Base-by-base conservation (phyloP, 2,113 vertebrate genomes). In the Mustelus asterias region DNA sequence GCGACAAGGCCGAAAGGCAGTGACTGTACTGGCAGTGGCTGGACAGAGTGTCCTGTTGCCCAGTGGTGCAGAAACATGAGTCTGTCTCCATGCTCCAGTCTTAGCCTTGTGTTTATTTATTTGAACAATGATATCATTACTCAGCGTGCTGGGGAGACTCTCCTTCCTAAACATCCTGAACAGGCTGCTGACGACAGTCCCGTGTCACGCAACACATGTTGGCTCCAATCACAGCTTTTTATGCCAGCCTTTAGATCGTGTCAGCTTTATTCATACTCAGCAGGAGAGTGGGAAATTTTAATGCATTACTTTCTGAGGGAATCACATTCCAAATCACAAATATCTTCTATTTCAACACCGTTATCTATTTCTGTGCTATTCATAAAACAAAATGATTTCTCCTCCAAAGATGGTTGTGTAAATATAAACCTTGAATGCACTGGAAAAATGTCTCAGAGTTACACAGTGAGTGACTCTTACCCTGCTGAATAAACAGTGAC, bases 81-180 rank as follows among this genome's bases (percentile, higher is more conserved):
- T 54, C 67, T 29, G 67, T 76, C 44, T 26, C 37, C 67, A 95
- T 48, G 41, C 69, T 44, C 18, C 65, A 67, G 65, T 67, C 65
- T 69, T 37, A 54, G 6, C 70, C 37, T 0, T 0, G 60, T 96
- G 96, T 97, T 97, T 98, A 97, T 98, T 98, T 97, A 96, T 97
- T 97, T 97, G 97, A 96, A 94, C 96, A 97, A 96, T 3, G 96
- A 78, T 96, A 96, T 97, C 97, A 96, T 65, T 96, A 96, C 78
- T 96, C 96, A 18, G 96, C 96, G 93, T 16, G 95, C 96, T 44
- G 6, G 37, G 37, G 96, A 96, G 95, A 88, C 96, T 96, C 96
- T 96, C 95, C 20, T 76, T 44, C 96, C 60, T 96, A 96, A 96
- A 96, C 96, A 96, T 96, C 90, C 97, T 97, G 97, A 96, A 96